phyloP scores from a whole-genome alignment of 2,888 invertebrate species.

The Cataglyphis cursor region DNA sequence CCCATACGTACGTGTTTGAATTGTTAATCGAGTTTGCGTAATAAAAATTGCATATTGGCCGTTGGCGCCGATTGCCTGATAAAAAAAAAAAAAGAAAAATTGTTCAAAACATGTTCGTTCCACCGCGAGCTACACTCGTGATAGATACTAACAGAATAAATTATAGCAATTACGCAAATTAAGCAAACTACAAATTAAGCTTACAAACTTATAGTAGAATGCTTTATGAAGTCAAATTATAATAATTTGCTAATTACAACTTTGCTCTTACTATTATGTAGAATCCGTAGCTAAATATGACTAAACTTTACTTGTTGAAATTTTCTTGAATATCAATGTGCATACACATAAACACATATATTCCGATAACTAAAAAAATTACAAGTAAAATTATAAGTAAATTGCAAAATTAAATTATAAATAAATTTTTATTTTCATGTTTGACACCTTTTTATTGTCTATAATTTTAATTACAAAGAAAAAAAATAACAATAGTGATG shows the following conservation, averaged over 20 bases:
- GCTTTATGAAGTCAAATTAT: not conserved
- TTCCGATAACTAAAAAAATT: not conserved
- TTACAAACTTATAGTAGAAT: not conserved
- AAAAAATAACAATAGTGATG: not conserved
- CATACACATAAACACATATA: not conserved
- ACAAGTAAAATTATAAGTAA: not conserved
- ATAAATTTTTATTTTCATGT: not conserved
- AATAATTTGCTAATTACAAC: conserved; percentile 15
- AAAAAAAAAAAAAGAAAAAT: not conserved
- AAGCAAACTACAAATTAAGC: not conserved
- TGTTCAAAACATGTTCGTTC: not conserved
- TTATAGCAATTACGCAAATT: conserved; percentile 18
- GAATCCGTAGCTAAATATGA: not conserved
- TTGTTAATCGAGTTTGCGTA: conserved; percentile 44
- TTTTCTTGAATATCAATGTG: not conserved
- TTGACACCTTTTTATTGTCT: not conserved
- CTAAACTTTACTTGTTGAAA: not conserved
- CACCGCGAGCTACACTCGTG: not conserved
- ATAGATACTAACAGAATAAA: not conserved
- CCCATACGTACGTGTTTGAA: conserved; percentile 29
- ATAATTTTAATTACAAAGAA: not conserved
- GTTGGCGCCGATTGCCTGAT: conserved; percentile 4
- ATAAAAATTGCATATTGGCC: conserved; percentile 38
- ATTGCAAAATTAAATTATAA: not conserved
- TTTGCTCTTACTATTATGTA: not conserved